A percentile compares a stretch with the other conserved stretches of the same genome.
These are phyloP conservation scores for Acronicta psi DNA, from an alignment of 2,888 invertebrate genomes.

Conservation along the genomic window DNA sequence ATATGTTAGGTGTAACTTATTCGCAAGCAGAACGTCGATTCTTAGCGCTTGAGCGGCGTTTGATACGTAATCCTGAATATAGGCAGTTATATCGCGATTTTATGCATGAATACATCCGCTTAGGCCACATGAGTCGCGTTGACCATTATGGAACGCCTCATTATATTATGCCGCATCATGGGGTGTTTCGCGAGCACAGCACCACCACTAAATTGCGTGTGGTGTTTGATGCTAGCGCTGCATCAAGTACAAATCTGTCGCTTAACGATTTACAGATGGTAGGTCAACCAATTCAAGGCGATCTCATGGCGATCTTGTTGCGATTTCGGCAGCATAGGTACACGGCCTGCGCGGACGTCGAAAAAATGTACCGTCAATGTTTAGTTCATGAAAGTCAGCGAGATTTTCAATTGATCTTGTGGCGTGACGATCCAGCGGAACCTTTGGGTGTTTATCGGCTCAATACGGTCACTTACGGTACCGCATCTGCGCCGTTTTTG, in stretches of 20 bases:
- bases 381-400: not conserved
- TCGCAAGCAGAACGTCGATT: not conserved
- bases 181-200: too few species aligned
- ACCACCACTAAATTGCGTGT: not conserved
- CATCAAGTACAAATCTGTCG: too few species aligned
- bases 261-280: too few species aligned
- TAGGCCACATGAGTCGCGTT: not conserved
- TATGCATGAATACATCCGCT: not conserved
- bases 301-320: not conserved
- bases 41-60: not conserved
- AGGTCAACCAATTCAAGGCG: too few species aligned
- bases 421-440: too few species aligned
- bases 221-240: too few species aligned
- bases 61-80: not conserved
- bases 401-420: too few species aligned
- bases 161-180: too few species aligned
- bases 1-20: not conserved
- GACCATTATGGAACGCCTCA: too few species aligned
- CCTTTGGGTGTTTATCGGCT: too few species aligned
- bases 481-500: conserved; percentile 6
- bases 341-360: not conserved
- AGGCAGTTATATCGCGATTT: not conserved
- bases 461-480: not conserved
- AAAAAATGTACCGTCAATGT: conserved; percentile 1
- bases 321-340: not conserved